phyloP scores from a whole-genome alignment of 2,888 invertebrate genomes.

The Galeruca laticollis region DNA sequence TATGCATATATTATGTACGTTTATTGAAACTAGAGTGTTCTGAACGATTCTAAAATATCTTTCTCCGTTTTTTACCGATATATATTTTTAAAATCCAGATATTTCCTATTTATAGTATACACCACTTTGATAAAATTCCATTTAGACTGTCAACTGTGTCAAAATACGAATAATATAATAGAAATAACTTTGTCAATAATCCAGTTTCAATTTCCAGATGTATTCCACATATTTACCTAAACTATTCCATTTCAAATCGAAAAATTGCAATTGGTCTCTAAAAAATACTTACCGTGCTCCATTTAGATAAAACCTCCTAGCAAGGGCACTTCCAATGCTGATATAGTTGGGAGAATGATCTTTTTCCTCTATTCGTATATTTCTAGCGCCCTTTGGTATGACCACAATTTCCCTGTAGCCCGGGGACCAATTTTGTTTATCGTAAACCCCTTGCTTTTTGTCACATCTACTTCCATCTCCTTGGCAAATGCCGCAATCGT shows the following conservation, averaged over 20 bases:
- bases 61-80: neutral
- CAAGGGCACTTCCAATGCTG: slow-evolving; percentile 79
- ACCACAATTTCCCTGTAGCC: slow-evolving; percentile 75
- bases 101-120: too few relatives aligned
- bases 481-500: slow-evolving; percentile 88
- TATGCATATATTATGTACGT: neutral
- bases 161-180: neutral
- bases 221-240: neutral
- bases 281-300: slow-evolving; percentile 75
- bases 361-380: slow-evolving; percentile 82
- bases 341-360: slow-evolving; percentile 83
- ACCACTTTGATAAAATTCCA: too few relatives aligned
- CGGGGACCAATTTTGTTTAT: slow-evolving; percentile 66
- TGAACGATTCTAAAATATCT: too few relatives aligned
- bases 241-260: slow-evolving; percentile 4
- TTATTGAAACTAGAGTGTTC: too few relatives aligned
- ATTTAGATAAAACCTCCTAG: slow-evolving; percentile 81
- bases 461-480: slow-evolving; percentile 87
- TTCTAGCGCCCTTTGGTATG: slow-evolving; percentile 84
- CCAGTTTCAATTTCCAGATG: neutral
- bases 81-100: neutral
- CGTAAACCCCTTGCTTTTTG: slow-evolving; percentile 73
- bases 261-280: neutral
- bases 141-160: neutral
- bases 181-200: neutral